Percentiles rank a stretch among this genome's conserved stretches.
Evolutionary conservation across 2,797 vertebrate genomes (phyloP).

Genomic region (Tapera naevia): DNA sequence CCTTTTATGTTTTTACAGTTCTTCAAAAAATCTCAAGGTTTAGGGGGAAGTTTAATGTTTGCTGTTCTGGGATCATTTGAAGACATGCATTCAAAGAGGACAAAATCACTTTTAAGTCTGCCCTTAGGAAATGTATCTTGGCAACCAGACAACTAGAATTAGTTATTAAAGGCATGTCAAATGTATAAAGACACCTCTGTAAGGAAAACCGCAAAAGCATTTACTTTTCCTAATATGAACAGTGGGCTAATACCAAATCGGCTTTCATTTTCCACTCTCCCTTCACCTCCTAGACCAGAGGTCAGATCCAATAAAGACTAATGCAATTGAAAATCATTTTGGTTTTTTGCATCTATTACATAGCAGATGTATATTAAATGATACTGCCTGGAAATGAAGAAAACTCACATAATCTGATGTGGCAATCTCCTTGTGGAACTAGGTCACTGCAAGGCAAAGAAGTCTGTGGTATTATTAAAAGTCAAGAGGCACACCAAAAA

Average conservation of each 20-base stretch:
- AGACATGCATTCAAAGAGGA: constrained; percentile 87
- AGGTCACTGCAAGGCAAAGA: constrained; percentile 60
- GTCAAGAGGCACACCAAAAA: background rate
- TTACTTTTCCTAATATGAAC: constrained; percentile 81
- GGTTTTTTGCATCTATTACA: constrained; percentile 62
- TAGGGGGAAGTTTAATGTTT: constrained; percentile 81
- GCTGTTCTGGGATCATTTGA: constrained; percentile 89
- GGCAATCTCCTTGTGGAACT: constrained; percentile 62
- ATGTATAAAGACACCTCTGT: constrained; percentile 85
- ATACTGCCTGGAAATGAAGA: constrained; percentile 55
- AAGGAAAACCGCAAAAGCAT: constrained; percentile 81
- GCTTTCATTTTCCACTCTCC: constrained; percentile 79
- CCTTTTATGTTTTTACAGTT: constrained; percentile 76
- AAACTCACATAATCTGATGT: constrained; percentile 52
- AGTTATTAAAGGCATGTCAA: constrained; percentile 88
- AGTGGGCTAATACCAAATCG: constrained; percentile 80
- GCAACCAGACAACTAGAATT: constrained; percentile 85
- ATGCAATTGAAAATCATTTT: constrained; percentile 70
- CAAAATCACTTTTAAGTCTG: constrained; percentile 89
- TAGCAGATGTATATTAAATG: constrained; percentile 68
- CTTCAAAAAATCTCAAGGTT: constrained; percentile 76
- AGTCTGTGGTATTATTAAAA: constrained; percentile 9
- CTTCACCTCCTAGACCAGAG: constrained; percentile 73
- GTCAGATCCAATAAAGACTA: constrained; percentile 76
- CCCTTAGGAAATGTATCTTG: constrained; percentile 85